Percentiles rank a stretch among this genome's conserved stretches.
phyloP scores from a whole-genome alignment of 2,888 invertebrate genomes.

The Trissolcus japonicus region DNA sequence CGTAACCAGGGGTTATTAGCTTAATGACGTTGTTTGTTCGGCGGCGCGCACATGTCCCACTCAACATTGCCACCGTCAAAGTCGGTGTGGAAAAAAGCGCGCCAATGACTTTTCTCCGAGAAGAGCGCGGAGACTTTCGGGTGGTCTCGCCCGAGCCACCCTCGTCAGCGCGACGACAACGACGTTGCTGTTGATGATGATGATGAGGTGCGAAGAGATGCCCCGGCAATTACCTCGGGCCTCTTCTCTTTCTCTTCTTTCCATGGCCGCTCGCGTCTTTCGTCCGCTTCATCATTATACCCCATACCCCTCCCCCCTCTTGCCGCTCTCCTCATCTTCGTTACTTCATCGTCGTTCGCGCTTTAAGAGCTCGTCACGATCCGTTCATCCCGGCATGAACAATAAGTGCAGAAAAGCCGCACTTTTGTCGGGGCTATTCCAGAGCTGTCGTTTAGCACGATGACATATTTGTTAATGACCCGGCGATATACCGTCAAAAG shows the following conservation, averaged over 20 bases:
- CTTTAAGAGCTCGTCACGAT: conserved; percentile 48
- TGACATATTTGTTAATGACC: conserved; percentile 39
- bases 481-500: conserved; percentile 2
- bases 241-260: conserved; percentile 54
- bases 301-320: conserved; percentile 46
- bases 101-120: conserved; percentile 47
- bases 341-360: conserved; percentile 43
- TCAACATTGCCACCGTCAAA: conserved; percentile 36
- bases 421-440: conserved; percentile 30
- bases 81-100: conserved; percentile 40
- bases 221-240: conserved; percentile 73
- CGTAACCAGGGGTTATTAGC: conserved; percentile 54
- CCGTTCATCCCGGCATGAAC: conserved; percentile 38
- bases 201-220: conserved; percentile 77
- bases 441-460: conserved; percentile 31
- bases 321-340: conserved; percentile 24
- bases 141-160: conserved; percentile 63
- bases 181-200: conserved; percentile 72
- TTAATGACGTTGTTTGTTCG: conserved; percentile 53
- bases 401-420: conserved; percentile 47
- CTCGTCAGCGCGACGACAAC: conserved; percentile 61
- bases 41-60: conserved; percentile 35
- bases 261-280: conserved; percentile 56
- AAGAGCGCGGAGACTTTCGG: conserved; percentile 59
- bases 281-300: conserved; percentile 64